A percentile compares a stretch with the other conserved stretches of the same genome.
These are phyloP conservation scores for Ctenoplectra terminalis DNA, from an alignment of 1,140 invertebrate species.

Conservation along the genomic window DNA sequence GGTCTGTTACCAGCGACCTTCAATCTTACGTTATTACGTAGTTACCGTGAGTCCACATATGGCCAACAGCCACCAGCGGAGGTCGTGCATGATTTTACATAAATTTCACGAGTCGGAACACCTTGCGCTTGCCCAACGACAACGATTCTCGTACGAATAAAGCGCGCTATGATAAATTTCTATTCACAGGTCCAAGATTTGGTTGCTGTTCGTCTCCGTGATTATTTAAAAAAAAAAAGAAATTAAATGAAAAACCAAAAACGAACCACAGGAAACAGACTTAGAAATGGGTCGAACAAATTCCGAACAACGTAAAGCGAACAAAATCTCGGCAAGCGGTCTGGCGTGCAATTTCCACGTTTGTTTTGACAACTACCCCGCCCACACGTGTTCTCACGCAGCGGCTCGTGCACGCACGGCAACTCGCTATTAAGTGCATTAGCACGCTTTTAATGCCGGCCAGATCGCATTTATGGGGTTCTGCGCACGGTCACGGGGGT, in stretches of 20 bases:
- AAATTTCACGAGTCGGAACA: conserved; percentile 69
- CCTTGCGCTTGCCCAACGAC: conserved; percentile 24
- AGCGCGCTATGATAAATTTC: neutral
- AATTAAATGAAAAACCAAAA: too few relatives aligned
- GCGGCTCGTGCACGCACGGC: conserved; percentile 69
- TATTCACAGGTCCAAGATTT: neutral
- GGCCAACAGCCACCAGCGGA: conserved; percentile 9
- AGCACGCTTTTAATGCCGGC: conserved; percentile 76
- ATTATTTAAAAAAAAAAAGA: too few relatives aligned
- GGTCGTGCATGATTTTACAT: conserved; percentile 72
- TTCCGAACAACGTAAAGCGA: too few relatives aligned
- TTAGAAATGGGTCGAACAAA: neutral
- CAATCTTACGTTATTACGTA: conserved; percentile 76
- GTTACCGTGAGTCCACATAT: conserved; percentile 45
- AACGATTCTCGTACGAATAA: neutral
- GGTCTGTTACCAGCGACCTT: conserved; percentile 73
- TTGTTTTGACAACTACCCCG: conserved; percentile 79
- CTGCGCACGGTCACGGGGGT: conserved; percentile 47
- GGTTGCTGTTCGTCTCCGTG: too few relatives aligned
- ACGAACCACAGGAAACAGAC: neutral
- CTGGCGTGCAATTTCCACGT: conserved; percentile 56
- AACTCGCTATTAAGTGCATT: conserved; percentile 81
- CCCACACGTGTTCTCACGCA: conserved; percentile 77
- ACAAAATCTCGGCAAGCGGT: neutral
- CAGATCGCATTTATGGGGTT: conserved; percentile 55